Evolutionary conservation across 2,888 invertebrate genomes (phyloP).

Genomic region (Dasypolia templi): DNA sequence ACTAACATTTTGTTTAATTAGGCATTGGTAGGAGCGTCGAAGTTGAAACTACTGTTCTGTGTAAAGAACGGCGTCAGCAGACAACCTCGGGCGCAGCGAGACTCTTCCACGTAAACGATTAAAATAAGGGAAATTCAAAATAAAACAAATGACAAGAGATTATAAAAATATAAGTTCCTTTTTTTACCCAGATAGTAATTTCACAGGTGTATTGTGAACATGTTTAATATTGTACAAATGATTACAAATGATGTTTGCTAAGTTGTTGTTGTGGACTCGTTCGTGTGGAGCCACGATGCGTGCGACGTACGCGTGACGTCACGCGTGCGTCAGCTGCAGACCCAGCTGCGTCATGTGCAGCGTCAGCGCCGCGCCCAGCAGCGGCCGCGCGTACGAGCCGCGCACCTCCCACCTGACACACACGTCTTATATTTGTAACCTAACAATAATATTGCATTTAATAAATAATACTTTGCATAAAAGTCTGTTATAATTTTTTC

Average conservation of each 20-base stretch:
- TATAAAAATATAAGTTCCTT: slow-evolving; percentile 16
- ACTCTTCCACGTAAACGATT: slow-evolving; percentile 1
- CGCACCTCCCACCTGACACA: slow-evolving; percentile 72
- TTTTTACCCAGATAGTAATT: no score
- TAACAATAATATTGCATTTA: not conserved
- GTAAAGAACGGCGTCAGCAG: slow-evolving; percentile 1
- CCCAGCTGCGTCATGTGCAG: slow-evolving; percentile 74
- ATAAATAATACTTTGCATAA: not conserved
- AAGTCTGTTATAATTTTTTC: not conserved
- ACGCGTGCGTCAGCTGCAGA: slow-evolving; percentile 67
- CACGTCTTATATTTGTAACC: not conserved
- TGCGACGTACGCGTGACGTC: slow-evolving; percentile 25
- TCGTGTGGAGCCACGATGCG: not conserved
- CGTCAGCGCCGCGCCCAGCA: slow-evolving; percentile 75
- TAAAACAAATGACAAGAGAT: slow-evolving; percentile 9
- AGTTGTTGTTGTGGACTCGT: not conserved
- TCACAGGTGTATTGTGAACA: no score
- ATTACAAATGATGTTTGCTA: not conserved
- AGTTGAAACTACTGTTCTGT: slow-evolving; percentile 69
- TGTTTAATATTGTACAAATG: slow-evolving; percentile 5
- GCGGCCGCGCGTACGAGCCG: slow-evolving; percentile 75
- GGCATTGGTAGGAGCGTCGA: slow-evolving; percentile 69
- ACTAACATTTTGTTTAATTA: slow-evolving; percentile 35
- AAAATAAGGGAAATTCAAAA: not conserved
- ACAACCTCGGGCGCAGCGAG: slow-evolving; percentile 9